These are phyloP conservation scores for Gambusia affinis DNA, from an alignment of 2,113 vertebrate species.

Conservation along the genomic window DNA sequence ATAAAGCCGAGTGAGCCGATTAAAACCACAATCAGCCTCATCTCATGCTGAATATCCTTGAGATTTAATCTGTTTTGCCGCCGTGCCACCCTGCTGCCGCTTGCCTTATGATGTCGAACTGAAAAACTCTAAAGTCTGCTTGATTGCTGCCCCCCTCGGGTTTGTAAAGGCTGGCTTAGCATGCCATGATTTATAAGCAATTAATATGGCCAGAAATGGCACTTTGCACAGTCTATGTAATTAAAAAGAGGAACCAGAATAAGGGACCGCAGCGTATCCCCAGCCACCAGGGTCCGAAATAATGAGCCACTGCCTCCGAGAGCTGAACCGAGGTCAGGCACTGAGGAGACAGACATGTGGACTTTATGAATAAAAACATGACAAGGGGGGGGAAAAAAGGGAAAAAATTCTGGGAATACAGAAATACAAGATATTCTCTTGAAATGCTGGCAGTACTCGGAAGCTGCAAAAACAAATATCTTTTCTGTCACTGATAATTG, in stretches of 20 bases:
- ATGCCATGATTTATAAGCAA: slow-evolving; percentile 29
- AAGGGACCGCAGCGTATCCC: slow-evolving; percentile 16
- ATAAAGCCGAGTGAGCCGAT: slow-evolving; percentile 35
- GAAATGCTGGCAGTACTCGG: slow-evolving; percentile 9
- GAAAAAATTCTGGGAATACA: neutral
- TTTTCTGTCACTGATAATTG: slow-evolving; percentile 30
- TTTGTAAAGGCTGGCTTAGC: slow-evolving; percentile 43
- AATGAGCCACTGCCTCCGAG: slow-evolving; percentile 43
- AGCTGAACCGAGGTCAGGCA: slow-evolving; percentile 27
- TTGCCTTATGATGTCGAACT: slow-evolving; percentile 17
- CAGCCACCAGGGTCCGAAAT: slow-evolving; percentile 19
- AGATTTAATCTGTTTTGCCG: slow-evolving; percentile 33
- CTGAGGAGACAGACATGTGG: slow-evolving; percentile 8
- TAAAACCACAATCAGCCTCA: slow-evolving; percentile 49
- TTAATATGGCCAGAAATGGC: slow-evolving; percentile 33
- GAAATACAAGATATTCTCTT: slow-evolving; percentile 22
- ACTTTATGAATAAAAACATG: slow-evolving; percentile 9
- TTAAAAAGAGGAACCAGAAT: slow-evolving; percentile 35
- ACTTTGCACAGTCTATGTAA: slow-evolving; percentile 33
- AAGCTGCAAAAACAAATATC: slow-evolving; percentile 31
- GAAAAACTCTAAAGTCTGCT: slow-evolving; percentile 31
- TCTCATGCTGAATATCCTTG: slow-evolving; percentile 44
- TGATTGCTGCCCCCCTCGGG: slow-evolving; percentile 44
- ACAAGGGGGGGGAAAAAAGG: too few species aligned
- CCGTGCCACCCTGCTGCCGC: neutral